phyloP scores from a whole-genome alignment of 1,140 invertebrate genomes.

The Solenopsis invicta region DNA sequence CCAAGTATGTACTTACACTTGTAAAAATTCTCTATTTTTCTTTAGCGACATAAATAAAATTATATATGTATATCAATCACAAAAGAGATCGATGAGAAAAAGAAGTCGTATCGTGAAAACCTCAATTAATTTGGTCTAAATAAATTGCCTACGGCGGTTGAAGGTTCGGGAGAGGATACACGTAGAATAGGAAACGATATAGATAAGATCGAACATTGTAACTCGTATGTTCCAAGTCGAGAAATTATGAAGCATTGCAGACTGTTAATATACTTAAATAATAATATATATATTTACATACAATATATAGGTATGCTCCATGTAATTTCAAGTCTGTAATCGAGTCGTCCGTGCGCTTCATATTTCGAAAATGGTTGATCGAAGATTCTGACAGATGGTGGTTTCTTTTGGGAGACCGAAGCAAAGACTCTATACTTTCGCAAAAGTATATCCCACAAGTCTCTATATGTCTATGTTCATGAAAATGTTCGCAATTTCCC shows the following conservation, averaged over 20 bases:
- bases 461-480: slow-evolving; percentile 1
- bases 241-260: slow-evolving; percentile 44
- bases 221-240: slow-evolving; percentile 2
- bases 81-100: too few species aligned
- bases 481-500: slow-evolving; percentile 51
- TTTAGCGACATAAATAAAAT: too few species aligned
- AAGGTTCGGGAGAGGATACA: background rate
- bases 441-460: background rate
- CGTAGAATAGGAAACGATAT: slow-evolving; percentile 8
- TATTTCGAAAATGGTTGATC: slow-evolving; percentile 48
- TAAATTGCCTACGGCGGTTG: too few species aligned
- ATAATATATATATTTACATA: slow-evolving; percentile 65
- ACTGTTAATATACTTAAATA: slow-evolving; percentile 57
- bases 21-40: too few species aligned
- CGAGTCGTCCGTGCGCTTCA: slow-evolving; percentile 18
- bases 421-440: slow-evolving; percentile 25
- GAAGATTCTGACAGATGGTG: slow-evolving; percentile 35
- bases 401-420: slow-evolving; percentile 31
- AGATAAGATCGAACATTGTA: background rate
- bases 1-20: too few species aligned
- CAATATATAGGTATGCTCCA: slow-evolving; percentile 52
- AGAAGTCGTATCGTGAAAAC: too few species aligned
- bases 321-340: slow-evolving; percentile 31
- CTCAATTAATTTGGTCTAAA: too few species aligned
- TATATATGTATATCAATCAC: too few species aligned